Conservation (phyloP, 2,797 vertebrate genomes). For the Heteromormyrus szaboi region DNA sequence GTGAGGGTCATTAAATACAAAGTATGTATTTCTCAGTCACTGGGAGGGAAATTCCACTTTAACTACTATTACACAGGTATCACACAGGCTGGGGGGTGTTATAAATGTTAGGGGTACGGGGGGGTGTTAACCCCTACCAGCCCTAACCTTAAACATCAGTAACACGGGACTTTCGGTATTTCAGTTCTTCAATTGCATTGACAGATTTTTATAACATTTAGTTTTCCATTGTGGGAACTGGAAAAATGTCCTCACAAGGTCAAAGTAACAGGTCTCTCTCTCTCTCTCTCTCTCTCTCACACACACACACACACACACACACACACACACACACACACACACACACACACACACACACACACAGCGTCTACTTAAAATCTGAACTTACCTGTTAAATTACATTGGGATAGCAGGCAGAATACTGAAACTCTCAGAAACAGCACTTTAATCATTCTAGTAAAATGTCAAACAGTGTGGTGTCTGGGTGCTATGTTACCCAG, state of each 20-base stretch:
- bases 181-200: background rate
- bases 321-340: background rate
- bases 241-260: background rate
- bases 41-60: background rate
- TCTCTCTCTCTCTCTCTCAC: too few relatives aligned
- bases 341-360: too few relatives aligned
- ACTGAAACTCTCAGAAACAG: background rate
- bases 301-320: too few relatives aligned
- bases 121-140: background rate
- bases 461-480: background rate
- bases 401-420: background rate
- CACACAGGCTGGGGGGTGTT: background rate
- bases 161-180: too few relatives aligned
- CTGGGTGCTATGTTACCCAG: background rate
- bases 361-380: background rate
- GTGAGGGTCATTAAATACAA: background rate
- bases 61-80: background rate
- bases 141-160: too few relatives aligned
- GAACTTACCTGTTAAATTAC: background rate
- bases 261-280: background rate
- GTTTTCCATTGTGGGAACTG: background rate
- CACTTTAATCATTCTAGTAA: background rate
- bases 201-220: background rate
- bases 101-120: background rate
- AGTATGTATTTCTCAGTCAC: background rate